phyloP scores from a whole-genome alignment of 2,888 invertebrate genomes.

The Melanargia galathea region DNA sequence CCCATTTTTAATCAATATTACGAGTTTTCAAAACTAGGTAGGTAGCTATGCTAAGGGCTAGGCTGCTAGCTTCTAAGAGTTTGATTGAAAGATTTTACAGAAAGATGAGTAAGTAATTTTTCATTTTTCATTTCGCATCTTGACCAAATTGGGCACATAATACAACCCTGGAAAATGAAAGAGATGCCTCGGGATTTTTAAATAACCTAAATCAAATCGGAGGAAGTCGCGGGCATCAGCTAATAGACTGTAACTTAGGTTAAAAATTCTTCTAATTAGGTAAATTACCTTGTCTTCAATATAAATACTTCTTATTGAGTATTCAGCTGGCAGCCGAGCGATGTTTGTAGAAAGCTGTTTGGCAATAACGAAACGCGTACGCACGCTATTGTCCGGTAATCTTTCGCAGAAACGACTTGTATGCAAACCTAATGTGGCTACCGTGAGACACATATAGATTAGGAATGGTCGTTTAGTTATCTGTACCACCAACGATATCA shows the following conservation, averaged over 20 bases:
- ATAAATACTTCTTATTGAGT: constrained; percentile 53
- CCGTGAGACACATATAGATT: constrained; percentile 64
- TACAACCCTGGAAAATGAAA: no score
- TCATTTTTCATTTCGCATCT: no score
- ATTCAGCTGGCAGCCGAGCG: constrained; percentile 61
- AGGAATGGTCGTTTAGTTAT: constrained; percentile 30
- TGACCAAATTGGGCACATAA: no score
- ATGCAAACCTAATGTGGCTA: constrained; percentile 63
- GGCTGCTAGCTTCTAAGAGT: no score
- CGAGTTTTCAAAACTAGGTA: no score
- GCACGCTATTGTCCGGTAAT: constrained; percentile 76
- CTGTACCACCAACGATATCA: neutral
- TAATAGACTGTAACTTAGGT: constrained; percentile 15
- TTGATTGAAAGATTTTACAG: no score
- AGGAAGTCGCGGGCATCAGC: neutral
- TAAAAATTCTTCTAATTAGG: constrained; percentile 28
- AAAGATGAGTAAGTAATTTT: no score
- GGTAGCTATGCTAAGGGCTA: no score
- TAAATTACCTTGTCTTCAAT: constrained; percentile 27
- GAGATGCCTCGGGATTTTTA: no score
- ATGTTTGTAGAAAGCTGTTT: constrained; percentile 80
- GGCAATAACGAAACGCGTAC: constrained; percentile 72
- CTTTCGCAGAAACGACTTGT: constrained; percentile 76
- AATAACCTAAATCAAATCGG: no score
- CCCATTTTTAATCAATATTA: no score